Evolutionary conservation across 2,797 vertebrate species (phyloP).

Genomic region (Accipiter fasciatus): DNA sequence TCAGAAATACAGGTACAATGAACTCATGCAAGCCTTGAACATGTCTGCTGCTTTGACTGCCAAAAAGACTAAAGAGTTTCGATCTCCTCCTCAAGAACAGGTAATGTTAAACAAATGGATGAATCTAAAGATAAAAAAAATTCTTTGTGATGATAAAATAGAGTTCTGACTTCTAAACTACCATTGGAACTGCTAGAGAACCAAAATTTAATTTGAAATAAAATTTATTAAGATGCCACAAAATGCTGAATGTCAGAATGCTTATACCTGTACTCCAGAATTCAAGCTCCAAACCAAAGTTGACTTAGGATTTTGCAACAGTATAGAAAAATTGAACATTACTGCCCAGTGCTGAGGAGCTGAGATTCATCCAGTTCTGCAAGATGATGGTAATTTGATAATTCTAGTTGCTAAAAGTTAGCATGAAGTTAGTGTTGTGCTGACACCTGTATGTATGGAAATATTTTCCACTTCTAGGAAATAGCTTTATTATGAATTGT

Average conservation of each 20-base stretch:
- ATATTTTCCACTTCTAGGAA: not conserved
- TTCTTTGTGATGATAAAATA: not conserved
- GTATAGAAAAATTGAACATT: not conserved
- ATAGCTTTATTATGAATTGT: not conserved
- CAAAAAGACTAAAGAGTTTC: slow-evolving; percentile 96
- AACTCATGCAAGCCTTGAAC: slow-evolving; percentile 97
- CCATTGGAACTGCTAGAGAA: not conserved
- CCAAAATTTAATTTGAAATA: not conserved
- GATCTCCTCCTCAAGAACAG: slow-evolving; percentile 98
- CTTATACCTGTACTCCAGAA: not conserved
- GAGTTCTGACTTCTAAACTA: not conserved
- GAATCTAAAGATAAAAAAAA: not conserved
- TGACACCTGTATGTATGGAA: not conserved
- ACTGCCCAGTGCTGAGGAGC: not conserved
- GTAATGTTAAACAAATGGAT: slow-evolving; percentile 64
- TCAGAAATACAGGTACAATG: slow-evolving; percentile 97
- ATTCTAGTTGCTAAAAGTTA: not conserved
- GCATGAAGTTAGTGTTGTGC: not conserved
- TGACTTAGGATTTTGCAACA: not conserved
- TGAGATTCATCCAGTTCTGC: not conserved
- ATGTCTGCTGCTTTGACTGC: slow-evolving; percentile 98
- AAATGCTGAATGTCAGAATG: not conserved
- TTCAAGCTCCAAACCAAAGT: not conserved
- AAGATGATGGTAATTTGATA: not conserved
- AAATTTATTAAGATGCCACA: not conserved